Base-by-base conservation (phyloP, 2,797 vertebrate genomes). In the Prunella strophiata region DNA sequence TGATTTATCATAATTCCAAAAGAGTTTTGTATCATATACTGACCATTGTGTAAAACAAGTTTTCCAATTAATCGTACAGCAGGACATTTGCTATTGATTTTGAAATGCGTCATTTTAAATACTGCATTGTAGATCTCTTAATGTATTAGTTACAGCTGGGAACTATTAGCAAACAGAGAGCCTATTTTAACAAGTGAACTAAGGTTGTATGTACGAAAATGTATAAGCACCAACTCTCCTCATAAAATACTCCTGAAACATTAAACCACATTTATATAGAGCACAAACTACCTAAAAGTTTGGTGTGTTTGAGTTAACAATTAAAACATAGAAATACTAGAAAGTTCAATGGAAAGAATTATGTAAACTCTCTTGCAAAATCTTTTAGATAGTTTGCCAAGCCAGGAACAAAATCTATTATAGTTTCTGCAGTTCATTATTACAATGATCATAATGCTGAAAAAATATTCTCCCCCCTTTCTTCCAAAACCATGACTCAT, bases 111-210 rank as follows among this genome's bases (percentile, higher is more conserved):
- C 91, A 80, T 93, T 97, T 94, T 95, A 97, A 97, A 91, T 78
- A 85, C 89, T 95, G 88, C 80, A 91, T 81, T 91, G 89, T 79
- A 97, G 95, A 96, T 96, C 81, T 96, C 87, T 89, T 96, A 96
- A 96, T 90, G 65, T 88, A 97, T 96, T 90, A 93, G 87, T 76
- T 95, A 85, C 92, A 97, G 93, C 76, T 97, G 95, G 96, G 79
- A 97, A 75, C 96, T 92, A 97, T 97, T 97, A 97, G 84, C 94
- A 94, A 96, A 90, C 78, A 92, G 95, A 94, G 90, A 96, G 75
- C 63, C 93, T 85, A 86, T 93, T 94, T 90, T 93, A 96, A 96
- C 95, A 97, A 97, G 96, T 97, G 95, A 96, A 91, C 97, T 95
- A 95, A 96, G 88, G 84, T 87, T 96, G 66, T 78, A 91, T 78